Evolutionary conservation across 1,140 invertebrate species (phyloP), one percentile per base, ranked within the genome.

Genomic region (Sitophilus oryzae): DNA sequence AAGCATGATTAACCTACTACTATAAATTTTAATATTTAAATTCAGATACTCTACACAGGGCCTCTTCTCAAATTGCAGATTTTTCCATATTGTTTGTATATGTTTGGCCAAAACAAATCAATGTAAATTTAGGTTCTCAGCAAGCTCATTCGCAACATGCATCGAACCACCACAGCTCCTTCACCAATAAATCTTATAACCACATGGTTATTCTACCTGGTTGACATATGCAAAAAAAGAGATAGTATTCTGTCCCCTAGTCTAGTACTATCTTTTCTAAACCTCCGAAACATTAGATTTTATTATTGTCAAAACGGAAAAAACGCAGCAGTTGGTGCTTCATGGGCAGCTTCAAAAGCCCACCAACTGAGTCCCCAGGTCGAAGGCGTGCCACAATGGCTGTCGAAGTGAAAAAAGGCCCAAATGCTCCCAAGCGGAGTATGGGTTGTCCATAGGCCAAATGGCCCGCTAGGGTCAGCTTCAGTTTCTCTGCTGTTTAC

Each of bases 51-150:
- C n/a, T n/a, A n/a, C n/a, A n/a, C n/a, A n/a, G n/a, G n/a, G n/a
- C n/a, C n/a, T n/a, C n/a, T n/a, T n/a, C n/a, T n/a, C n/a, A n/a
- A n/a, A n/a, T n/a, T n/a, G n/a, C n/a, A n/a, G n/a, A n/a, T n/a
- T n/a, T n/a, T n/a, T n/a, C n/a, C n/a, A n/a, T n/a, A n/a, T n/a
- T n/a, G n/a, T n/a, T n/a, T n/a, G n/a, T n/a, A n/a, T n/a, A n/a
- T n/a, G n/a, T n/a, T n/a, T n/a, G n/a, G n/a, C n/a, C n/a, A n/a
- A n/a, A n/a, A n/a, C n/a, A n/a, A n/a, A n/a, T n/a, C n/a, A 99
- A 75, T 99, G 96, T 96, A 99, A 99, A 74, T 99, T 96, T 71
- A 96, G 96, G 22, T 75, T 98, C n/a, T n/a, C 63, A 97, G 96
- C 37, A 99, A 99, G 77, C 79, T 99, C 62, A 97, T 99, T 67